Evolutionary conservation across 2,888 invertebrate species (phyloP).

Genomic region (Chrysolina oricalcia): DNA sequence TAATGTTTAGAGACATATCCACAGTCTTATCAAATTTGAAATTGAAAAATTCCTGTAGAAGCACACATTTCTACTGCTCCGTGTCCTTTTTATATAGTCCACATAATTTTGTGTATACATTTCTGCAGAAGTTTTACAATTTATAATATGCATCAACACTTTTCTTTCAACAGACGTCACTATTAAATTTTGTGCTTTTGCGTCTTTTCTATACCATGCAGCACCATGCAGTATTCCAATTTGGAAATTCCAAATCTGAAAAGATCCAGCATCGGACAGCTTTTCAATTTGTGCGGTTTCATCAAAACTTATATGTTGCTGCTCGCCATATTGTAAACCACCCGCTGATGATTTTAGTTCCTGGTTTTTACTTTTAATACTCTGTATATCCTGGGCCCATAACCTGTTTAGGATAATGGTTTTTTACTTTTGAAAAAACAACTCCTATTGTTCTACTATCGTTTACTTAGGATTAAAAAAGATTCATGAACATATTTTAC

Average conservation of each 20-base stretch:
- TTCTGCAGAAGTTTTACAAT: constrained; percentile 10
- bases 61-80: constrained; percentile 13
- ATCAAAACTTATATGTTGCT: no score
- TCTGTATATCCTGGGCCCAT: neutral
- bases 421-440: no score
- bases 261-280: constrained; percentile 3
- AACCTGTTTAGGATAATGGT: neutral
- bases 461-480: no score
- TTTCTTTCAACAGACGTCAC: constrained; percentile 8
- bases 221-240: neutral
- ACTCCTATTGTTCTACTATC: no score
- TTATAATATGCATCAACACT: constrained; percentile 11
- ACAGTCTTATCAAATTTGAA: neutral
- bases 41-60: constrained; percentile 21
- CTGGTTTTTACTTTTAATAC: neutral
- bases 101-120: constrained; percentile 16
- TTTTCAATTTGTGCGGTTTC: neutral
- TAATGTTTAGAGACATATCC: neutral
- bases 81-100: neutral
- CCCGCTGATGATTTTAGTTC: no score
- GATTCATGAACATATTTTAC: no score
- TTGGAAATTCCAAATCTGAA: constrained; percentile 21
- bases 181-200: constrained; percentile 1
- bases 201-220: constrained; percentile 9
- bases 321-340: neutral